These are phyloP conservation scores for Amyelois transitella DNA, from an alignment of 1,140 invertebrate species.

Conservation along the genomic window DNA sequence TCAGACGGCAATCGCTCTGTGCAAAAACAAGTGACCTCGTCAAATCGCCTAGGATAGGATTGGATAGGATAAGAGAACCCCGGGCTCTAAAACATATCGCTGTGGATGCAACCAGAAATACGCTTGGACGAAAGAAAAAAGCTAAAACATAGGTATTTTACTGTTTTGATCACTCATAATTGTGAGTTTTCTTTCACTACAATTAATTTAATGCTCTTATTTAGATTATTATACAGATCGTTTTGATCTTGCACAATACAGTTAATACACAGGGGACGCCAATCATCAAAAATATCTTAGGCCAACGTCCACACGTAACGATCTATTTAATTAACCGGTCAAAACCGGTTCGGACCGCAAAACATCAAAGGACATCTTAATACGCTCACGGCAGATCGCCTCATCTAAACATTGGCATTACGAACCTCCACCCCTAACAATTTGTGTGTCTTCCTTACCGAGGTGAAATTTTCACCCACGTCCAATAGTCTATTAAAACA, in stretches of 20 bases:
- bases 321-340: conserved; percentile 60
- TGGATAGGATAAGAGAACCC: too few species aligned
- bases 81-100: too few species aligned
- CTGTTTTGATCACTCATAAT: too few species aligned
- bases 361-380: conserved; percentile 71
- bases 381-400: conserved; percentile 66
- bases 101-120: too few species aligned
- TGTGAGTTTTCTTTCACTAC: not conserved
- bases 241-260: not conserved
- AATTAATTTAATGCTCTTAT: not conserved
- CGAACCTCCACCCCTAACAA: conserved; percentile 41
- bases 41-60: too few species aligned
- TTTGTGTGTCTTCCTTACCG: conserved; percentile 56
- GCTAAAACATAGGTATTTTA: too few species aligned
- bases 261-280: not conserved
- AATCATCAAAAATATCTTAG: not conserved
- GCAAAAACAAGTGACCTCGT: too few species aligned
- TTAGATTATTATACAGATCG: not conserved
- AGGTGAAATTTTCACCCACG: conserved; percentile 63
- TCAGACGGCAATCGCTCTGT: too few species aligned
- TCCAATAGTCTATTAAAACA: conserved; percentile 72
- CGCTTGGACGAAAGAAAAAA: too few species aligned
- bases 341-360: conserved; percentile 60
- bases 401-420: conserved; percentile 48
- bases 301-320: not conserved